Evolutionary conservation across 2,113 vertebrate genomes (phyloP), one percentile per base, ranked within the genome.

Genomic region (Noturus placidus): DNA sequence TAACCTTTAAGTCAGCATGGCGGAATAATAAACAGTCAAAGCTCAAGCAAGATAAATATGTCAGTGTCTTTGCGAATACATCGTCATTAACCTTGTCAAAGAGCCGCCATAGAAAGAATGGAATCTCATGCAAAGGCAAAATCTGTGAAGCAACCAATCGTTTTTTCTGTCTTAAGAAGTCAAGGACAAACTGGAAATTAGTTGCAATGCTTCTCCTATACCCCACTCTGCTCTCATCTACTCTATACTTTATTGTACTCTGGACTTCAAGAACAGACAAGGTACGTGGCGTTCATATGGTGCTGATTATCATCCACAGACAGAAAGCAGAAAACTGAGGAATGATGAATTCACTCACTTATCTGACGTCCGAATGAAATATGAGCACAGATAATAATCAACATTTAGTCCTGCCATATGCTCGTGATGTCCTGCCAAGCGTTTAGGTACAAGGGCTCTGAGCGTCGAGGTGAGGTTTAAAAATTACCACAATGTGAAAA

Each of bases 331-430:
- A 88, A 78, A 92, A 88, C 86, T 89, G 88, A 82, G 5, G 87
- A 93, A 92, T 94, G 94, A 95, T 95, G 91, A 95, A 95, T 94
- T 92, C 91, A 89, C 88, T 88, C 90, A 89, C 93, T 93, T 91
- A 94, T 94, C 86, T 85, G 78, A 91, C 87, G 52, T 93, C 93
- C 88, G 89, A 92, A 91, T 95, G 94, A 95, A 94, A 91, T 94
- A 95, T 91, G 94, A 94, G 92, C 93, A 87, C 7, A 89, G 89
- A 89, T 92, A 93, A 95, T 95, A 94, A 95, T 95, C 92, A 91
- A 91, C 92, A 93, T 92, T 95, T 94, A 95, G 94, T 90, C 90
- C 79, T 87, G 90, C 94, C 95, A 95, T 95, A 95, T 95, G 95
- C 89, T 91, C 84, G 89, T 82, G 90, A 89, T 87, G 86, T 90